These are phyloP conservation scores for Ophraella communa DNA, from an alignment of 2,888 invertebrate genomes.

Conservation along the genomic window DNA sequence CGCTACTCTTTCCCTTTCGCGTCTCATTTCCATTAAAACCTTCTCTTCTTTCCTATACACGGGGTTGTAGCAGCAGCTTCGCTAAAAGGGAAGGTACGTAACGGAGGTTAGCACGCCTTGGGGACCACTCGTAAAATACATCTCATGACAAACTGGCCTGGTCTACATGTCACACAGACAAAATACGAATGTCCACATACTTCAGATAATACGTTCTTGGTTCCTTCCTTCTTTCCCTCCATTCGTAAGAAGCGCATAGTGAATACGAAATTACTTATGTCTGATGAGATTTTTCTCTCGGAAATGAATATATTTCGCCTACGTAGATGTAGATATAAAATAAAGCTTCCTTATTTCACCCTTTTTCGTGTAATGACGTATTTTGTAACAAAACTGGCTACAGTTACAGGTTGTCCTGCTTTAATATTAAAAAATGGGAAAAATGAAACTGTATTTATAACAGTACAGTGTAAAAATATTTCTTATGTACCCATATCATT, in stretches of 20 bases:
- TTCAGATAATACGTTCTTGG: slow-evolving; percentile 26
- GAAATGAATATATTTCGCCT: slow-evolving; percentile 21
- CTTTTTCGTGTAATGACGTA: not conserved
- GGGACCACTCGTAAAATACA: slow-evolving; percentile 61
- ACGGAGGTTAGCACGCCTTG: slow-evolving; percentile 60
- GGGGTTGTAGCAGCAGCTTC: slow-evolving; percentile 38
- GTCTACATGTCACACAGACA: slow-evolving; percentile 29
- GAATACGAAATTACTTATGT: slow-evolving; percentile 34
- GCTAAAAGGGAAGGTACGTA: slow-evolving; percentile 61
- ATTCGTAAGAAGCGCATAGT: slow-evolving; percentile 26
- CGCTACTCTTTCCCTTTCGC: slow-evolving; percentile 21
- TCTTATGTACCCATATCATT: no score
- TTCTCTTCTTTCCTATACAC: slow-evolving; percentile 17
- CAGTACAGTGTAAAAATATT: no score
- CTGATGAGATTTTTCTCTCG: slow-evolving; percentile 25
- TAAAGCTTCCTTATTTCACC: no score
- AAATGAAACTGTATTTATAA: no score
- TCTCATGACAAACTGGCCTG: slow-evolving; percentile 55
- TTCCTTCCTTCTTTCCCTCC: slow-evolving; percentile 29
- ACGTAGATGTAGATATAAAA: not conserved
- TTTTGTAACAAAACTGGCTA: not conserved
- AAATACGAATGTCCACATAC: slow-evolving; percentile 36
- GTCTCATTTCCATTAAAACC: slow-evolving; percentile 19
- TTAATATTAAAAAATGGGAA: no score
- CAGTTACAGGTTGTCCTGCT: no score